Evolutionary conservation across 2,888 invertebrate genomes (phyloP).

Genomic region (Platycnemis pennipes): DNA sequence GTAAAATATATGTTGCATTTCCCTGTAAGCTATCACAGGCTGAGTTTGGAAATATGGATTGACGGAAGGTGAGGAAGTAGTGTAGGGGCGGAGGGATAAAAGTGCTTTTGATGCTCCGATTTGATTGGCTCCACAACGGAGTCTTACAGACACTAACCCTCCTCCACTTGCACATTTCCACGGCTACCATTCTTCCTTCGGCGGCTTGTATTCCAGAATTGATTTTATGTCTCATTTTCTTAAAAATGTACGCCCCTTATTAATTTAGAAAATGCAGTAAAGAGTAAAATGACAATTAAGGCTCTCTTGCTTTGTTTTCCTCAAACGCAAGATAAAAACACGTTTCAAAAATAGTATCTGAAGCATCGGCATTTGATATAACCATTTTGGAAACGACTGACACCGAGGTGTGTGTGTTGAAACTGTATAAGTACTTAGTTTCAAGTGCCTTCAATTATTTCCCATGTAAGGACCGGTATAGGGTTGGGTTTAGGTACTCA

Average conservation of each 20-base stretch:
- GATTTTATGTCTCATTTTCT: not conserved
- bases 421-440: too few species aligned
- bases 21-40: not conserved
- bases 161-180: not conserved
- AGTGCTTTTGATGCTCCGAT: not conserved
- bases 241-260: not conserved
- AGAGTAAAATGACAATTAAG: not conserved
- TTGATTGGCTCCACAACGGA: conserved; percentile 2
- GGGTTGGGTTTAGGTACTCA: too few species aligned
- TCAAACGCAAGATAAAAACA: too few species aligned
- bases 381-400: too few species aligned
- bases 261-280: not conserved
- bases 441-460: too few species aligned
- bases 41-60: not conserved
- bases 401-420: too few species aligned
- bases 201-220: not conserved
- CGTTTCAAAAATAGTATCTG: too few species aligned
- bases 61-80: not conserved
- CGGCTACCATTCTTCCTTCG: not conserved
- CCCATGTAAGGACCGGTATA: too few species aligned
- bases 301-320: not conserved
- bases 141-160: not conserved
- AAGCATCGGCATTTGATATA: too few species aligned
- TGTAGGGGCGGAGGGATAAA: not conserved
- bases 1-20: not conserved